These are phyloP conservation scores for Mamestra brassicae DNA, from an alignment of 2,888 invertebrate genomes.

Conservation along the genomic window DNA sequence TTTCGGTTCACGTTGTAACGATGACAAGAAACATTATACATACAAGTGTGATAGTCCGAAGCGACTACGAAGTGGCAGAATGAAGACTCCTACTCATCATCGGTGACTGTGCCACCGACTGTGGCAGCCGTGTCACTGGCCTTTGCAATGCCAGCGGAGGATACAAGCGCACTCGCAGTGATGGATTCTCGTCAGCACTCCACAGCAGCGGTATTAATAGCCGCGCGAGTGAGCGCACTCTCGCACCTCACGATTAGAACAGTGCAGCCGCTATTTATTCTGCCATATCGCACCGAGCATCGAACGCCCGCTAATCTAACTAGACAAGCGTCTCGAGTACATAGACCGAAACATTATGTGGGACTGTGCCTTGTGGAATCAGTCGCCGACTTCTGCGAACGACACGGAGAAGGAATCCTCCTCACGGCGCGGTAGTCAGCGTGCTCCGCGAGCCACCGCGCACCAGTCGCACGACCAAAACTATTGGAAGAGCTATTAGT, in stretches of 20 bases:
- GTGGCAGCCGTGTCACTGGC: no score
- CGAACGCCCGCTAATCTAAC: not conserved
- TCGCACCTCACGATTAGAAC: not conserved
- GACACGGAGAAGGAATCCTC: not conserved
- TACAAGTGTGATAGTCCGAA: not conserved
- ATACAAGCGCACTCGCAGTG: not conserved
- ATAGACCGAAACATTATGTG: not conserved
- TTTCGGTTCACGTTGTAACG: no score
- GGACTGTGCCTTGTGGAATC: slow-evolving; percentile 16
- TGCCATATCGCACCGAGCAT: not conserved
- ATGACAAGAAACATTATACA: no score
- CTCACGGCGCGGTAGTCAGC: no score
- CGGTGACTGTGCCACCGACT: not conserved
- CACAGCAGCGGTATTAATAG: slow-evolving; percentile 32
- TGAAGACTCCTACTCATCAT: not conserved
- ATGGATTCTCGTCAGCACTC: slow-evolving; percentile 16
- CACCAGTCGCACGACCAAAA: not conserved
- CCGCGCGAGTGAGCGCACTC: not conserved
- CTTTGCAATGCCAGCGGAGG: not conserved
- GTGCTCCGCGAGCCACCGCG: not conserved
- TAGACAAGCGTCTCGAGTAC: not conserved
- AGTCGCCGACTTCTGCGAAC: slow-evolving; percentile 20
- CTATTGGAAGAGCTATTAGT: not conserved
- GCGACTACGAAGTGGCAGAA: not conserved
- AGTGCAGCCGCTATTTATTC: not conserved